phyloP scores from a whole-genome alignment of 2,797 vertebrate genomes.

The Anguilla obscura region DNA sequence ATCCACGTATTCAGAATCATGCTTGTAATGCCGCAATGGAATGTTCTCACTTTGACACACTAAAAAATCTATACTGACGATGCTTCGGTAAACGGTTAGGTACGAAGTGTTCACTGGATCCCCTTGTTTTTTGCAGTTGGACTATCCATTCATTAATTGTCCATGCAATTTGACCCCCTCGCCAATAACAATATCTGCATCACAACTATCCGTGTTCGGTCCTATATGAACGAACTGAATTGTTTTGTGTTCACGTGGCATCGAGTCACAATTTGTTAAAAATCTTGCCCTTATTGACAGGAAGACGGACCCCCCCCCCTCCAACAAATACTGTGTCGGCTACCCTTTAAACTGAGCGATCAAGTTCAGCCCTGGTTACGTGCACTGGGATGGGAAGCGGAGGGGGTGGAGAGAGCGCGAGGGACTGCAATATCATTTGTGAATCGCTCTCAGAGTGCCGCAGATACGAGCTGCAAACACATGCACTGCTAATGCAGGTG shows the following conservation, averaged over 20 bases:
- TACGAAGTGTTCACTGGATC: conserved; percentile 20
- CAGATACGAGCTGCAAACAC: conserved; percentile 88
- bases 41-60: conserved; percentile 30
- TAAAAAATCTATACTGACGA: conserved; percentile 28
- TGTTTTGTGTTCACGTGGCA: conserved; percentile 48
- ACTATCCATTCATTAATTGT: conserved; percentile 29
- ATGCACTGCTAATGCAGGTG: conserved; percentile 91
- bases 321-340: conserved; percentile 61
- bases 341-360: conserved; percentile 79
- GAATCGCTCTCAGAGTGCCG: conserved; percentile 90
- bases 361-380: conserved; percentile 83
- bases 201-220: neutral
- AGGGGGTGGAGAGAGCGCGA: conserved; percentile 64
- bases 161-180: neutral
- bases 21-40: conserved; percentile 27
- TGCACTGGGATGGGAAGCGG: conserved; percentile 69
- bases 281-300: conserved; percentile 53
- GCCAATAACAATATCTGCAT: neutral
- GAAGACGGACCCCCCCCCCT: conserved; percentile 45
- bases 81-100: conserved; percentile 20
- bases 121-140: neutral
- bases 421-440: conserved; percentile 93
- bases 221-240: conserved; percentile 6
- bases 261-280: conserved; percentile 53
- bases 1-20: conserved; percentile 5